A percentile compares a stretch with the other conserved stretches of the same genome.
These are phyloP conservation scores for Hemicentrotus pulcherrimus DNA, from an alignment of 35 echinoderm and acorn worm genomes.

Conservation along the genomic window DNA sequence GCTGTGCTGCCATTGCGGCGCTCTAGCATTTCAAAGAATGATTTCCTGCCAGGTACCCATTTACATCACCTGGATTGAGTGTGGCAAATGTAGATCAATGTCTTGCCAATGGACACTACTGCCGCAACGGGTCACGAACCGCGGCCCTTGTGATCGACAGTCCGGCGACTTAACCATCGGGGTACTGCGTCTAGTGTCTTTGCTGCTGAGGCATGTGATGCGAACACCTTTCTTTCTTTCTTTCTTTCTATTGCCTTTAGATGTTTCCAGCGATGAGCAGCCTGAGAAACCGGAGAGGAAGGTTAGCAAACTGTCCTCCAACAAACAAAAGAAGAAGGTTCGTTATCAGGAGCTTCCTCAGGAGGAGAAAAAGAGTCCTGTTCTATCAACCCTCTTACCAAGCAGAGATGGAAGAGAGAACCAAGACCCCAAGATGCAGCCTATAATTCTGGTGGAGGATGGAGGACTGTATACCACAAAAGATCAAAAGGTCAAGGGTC, in stretches of 20 bases:
- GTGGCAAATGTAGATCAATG: too few species aligned
- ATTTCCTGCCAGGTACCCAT: too few species aligned
- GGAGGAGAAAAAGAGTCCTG: neutral
- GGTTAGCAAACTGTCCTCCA: slow-evolving; percentile 14
- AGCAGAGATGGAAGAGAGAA: neutral
- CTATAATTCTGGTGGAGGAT: neutral
- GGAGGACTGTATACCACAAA: neutral
- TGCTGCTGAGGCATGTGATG: too few species aligned
- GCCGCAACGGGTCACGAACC: too few species aligned
- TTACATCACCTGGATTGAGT: too few species aligned
- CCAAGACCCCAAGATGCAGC: neutral
- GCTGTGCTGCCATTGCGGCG: too few species aligned
- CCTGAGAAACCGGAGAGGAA: neutral
- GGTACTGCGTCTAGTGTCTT: too few species aligned
- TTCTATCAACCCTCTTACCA: neutral
- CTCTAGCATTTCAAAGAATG: too few species aligned
- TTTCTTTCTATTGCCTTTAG: neutral
- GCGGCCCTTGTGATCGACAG: too few species aligned
- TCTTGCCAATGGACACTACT: too few species aligned
- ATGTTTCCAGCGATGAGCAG: neutral
- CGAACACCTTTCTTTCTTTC: neutral
- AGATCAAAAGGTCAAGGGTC: neutral
- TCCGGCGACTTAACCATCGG: too few species aligned
- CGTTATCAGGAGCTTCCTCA: slow-evolving; percentile 16
- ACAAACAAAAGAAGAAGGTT: slow-evolving; percentile 44